A percentile compares a stretch with the other conserved stretches of the same genome.
phyloP scores from a whole-genome alignment of 2,113 vertebrate species.

The Phyllostomus discolor region DNA sequence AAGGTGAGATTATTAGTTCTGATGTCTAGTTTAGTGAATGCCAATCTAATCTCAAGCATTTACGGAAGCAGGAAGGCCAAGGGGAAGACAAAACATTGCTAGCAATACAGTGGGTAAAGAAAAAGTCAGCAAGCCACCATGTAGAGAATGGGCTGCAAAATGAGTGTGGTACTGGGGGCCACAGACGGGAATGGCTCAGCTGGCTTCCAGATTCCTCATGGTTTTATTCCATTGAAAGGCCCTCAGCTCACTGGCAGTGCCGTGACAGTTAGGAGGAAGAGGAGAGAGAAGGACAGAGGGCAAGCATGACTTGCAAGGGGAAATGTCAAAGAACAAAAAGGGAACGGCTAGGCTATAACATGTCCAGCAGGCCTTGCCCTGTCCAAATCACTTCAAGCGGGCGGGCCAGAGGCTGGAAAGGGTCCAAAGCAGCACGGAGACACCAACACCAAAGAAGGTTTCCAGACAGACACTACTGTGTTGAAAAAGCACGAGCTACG shows the following conservation, averaged over 20 bases:
- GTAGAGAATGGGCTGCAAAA: neutral
- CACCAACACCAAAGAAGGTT: neutral
- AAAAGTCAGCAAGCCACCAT: neutral
- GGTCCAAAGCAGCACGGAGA: neutral
- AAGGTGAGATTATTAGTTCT: neutral
- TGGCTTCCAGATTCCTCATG: neutral
- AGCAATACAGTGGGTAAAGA: neutral
- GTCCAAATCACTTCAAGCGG: neutral
- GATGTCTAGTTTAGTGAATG: neutral
- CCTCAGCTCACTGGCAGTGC: neutral
- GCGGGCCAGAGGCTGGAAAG: neutral
- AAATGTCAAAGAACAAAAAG: neutral
- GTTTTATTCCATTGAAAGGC: neutral
- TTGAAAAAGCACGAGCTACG: neutral
- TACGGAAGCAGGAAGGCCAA: neutral
- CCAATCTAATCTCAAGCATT: neutral
- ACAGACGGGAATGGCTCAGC: neutral
- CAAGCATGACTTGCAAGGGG: neutral
- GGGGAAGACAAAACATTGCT: neutral
- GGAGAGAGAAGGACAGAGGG: neutral
- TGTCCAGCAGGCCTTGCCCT: neutral
- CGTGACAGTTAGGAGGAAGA: neutral
- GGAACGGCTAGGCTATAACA: neutral
- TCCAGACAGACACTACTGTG: neutral
- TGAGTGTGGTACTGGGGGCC: neutral